Conservation (phyloP, 2,113 vertebrate genomes). For the Lampris incognitus region DNA sequence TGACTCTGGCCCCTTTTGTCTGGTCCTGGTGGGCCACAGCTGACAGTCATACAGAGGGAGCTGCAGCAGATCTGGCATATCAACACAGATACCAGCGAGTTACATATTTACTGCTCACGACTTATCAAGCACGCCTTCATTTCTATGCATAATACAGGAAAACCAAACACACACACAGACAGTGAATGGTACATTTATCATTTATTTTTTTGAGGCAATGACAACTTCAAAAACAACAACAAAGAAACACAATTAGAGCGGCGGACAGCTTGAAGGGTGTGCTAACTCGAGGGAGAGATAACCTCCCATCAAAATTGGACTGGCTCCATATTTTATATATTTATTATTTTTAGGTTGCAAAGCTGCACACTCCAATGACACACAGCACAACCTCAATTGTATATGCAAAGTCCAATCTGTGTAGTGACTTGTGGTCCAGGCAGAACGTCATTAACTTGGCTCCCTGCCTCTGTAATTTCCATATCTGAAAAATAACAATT, state of each 20-base stretch:
- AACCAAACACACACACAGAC: not conserved
- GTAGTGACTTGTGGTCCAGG: not conserved
- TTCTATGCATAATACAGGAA: not conserved
- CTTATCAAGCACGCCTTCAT: not conserved
- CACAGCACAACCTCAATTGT: not conserved
- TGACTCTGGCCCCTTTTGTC: not conserved
- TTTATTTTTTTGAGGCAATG: not conserved
- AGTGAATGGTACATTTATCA: not conserved
- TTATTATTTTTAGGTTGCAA: no score
- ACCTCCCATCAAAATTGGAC: not conserved
- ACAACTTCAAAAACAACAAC: not conserved
- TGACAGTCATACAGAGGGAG: slow-evolving; percentile 10
- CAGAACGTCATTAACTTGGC: not conserved
- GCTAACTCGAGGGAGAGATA: not conserved
- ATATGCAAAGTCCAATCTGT: not conserved
- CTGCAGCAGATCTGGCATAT: slow-evolving; percentile 17
- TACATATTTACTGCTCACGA: not conserved
- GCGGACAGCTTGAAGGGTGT: not conserved
- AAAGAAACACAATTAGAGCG: not conserved
- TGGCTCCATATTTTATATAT: no score
- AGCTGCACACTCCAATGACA: not conserved
- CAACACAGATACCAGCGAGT: not conserved
- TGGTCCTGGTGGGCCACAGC: slow-evolving; percentile 19
- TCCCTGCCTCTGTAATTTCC: not conserved
- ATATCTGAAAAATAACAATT: not conserved